Evolutionary conservation across 2,797 vertebrate species (phyloP).

Genomic region (Pachyuromys duprasi): DNA sequence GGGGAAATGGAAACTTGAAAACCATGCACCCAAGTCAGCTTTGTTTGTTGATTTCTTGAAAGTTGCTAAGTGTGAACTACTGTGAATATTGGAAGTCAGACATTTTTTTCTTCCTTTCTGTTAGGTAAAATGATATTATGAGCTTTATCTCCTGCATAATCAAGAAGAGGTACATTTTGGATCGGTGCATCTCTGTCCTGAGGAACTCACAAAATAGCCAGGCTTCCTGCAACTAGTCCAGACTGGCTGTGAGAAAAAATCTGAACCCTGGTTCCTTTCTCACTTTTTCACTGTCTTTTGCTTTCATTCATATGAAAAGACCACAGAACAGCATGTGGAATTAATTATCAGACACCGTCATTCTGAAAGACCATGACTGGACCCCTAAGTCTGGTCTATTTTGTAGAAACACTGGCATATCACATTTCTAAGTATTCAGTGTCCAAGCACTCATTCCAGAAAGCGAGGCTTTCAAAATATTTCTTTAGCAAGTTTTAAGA

Average conservation of each 20-base stretch:
- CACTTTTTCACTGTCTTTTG: neutral
- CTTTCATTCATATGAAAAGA: neutral
- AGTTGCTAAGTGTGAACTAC: neutral
- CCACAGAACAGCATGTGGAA: slow-evolving; percentile 22
- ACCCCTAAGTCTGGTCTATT: slow-evolving; percentile 25
- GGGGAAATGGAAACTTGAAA: neutral
- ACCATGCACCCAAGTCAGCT: neutral
- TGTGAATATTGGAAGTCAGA: neutral
- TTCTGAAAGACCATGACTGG: slow-evolving; percentile 24
- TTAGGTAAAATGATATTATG: neutral
- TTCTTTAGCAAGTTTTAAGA: slow-evolving; percentile 67
- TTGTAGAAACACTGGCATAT: slow-evolving; percentile 63
- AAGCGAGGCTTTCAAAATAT: slow-evolving; percentile 60
- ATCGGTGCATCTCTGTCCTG: neutral
- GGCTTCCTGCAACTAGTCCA: neutral
- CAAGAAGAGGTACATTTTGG: neutral
- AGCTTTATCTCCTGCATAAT: neutral
- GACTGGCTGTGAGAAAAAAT: neutral
- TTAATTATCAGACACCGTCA: slow-evolving; percentile 58
- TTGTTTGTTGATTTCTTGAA: neutral
- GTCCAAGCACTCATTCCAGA: slow-evolving; percentile 57
- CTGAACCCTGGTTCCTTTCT: neutral
- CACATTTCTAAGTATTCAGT: slow-evolving; percentile 65
- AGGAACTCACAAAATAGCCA: neutral
- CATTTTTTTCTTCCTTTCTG: neutral